phyloP scores from a whole-genome alignment of 2,113 vertebrate genomes.

The Arothron firmamentum region DNA sequence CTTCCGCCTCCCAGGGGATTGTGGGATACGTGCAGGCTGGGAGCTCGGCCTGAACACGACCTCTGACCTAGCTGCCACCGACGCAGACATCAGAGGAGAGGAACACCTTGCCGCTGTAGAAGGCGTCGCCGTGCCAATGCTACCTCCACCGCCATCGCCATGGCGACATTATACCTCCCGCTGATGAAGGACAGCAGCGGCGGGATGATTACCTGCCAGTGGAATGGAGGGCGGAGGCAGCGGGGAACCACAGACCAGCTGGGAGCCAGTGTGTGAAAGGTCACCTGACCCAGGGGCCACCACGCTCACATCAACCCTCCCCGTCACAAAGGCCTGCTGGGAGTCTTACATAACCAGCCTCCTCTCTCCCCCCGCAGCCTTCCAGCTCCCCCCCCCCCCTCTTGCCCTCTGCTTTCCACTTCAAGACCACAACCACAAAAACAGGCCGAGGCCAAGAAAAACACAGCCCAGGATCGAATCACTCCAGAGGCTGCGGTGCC shows the following conservation, averaged over 20 bases:
- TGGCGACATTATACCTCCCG: slow-evolving; percentile 36
- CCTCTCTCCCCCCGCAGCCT: slow-evolving; percentile 22
- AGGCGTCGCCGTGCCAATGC: slow-evolving; percentile 70
- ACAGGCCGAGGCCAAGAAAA: slow-evolving; percentile 62
- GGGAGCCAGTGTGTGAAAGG: slow-evolving; percentile 63
- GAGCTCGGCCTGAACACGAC: slow-evolving; percentile 32
- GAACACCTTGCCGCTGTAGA: slow-evolving; percentile 75
- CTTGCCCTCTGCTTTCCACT: slow-evolving; percentile 48
- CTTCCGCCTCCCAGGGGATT: too few species aligned
- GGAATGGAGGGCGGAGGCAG: slow-evolving; percentile 52
- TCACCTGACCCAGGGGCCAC: slow-evolving; percentile 69
- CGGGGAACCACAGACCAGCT: slow-evolving; percentile 72
- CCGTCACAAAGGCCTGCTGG: slow-evolving; percentile 58
- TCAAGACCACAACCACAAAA: slow-evolving; percentile 59
- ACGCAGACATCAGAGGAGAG: neutral
- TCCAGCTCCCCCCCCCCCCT: slow-evolving; percentile 17
- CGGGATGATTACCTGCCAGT: slow-evolving; percentile 74
- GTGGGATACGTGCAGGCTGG: too few species aligned
- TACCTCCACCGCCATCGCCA: slow-evolving; percentile 34
- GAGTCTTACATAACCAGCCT: slow-evolving; percentile 70
- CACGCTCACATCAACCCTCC: slow-evolving; percentile 64
- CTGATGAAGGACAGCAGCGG: slow-evolving; percentile 62
- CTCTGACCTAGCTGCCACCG: slow-evolving; percentile 64
- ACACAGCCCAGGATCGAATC: slow-evolving; percentile 65
- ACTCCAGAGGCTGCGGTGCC: slow-evolving; percentile 59